Conservation (phyloP, 2,888 invertebrate genomes). For the Tachina fera region DNA sequence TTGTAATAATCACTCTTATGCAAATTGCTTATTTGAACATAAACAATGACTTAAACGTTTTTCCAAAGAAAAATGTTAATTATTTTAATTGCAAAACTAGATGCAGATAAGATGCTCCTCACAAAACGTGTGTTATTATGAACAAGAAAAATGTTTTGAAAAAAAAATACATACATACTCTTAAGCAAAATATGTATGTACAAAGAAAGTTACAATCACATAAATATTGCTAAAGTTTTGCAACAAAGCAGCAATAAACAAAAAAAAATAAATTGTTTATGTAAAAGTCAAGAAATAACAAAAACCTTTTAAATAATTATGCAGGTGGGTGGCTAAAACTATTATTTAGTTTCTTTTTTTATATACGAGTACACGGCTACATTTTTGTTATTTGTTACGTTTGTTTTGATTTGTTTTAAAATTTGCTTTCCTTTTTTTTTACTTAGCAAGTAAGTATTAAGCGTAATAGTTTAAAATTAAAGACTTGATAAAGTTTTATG, state of each 20-base stretch:
- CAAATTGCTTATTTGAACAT: slow-evolving; percentile 20
- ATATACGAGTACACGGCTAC: background rate
- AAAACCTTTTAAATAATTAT: background rate
- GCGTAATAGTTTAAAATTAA: slow-evolving; percentile 28
- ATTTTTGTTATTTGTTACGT: slow-evolving; percentile 4
- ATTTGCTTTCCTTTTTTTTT: slow-evolving; percentile 20
- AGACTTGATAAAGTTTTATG: slow-evolving; percentile 58
- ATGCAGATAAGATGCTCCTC: slow-evolving; percentile 5
- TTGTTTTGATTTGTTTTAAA: slow-evolving; percentile 17
- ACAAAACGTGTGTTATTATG: background rate
- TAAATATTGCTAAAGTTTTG: background rate
- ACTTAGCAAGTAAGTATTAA: background rate
- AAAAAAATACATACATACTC: background rate
- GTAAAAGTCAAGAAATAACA: background rate
- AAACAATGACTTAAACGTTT: slow-evolving; percentile 4
- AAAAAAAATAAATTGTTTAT: background rate
- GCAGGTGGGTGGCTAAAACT: slow-evolving; percentile 19
- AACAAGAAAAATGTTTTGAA: background rate
- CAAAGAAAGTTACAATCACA: background rate
- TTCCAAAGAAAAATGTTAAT: slow-evolving; percentile 36
- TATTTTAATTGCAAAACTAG: slow-evolving; percentile 1
- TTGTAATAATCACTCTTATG: slow-evolving; percentile 4
- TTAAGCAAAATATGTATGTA: background rate
- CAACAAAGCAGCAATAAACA: background rate
- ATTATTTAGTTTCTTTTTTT: background rate